These are phyloP conservation scores for Euzophera pinguis DNA, from an alignment of 2,888 invertebrate species.

Conservation along the genomic window DNA sequence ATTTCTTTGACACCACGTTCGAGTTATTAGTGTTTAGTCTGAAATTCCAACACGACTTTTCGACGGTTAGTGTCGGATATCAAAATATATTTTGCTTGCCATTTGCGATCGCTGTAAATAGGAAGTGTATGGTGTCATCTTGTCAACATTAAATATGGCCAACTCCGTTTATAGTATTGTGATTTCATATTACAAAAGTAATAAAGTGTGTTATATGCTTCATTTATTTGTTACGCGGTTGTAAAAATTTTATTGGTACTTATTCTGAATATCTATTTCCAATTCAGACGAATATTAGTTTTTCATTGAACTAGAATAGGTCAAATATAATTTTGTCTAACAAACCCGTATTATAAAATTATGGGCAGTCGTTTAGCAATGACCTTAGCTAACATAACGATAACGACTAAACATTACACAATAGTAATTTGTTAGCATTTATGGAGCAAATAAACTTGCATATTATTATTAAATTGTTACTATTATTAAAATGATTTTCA, in stretches of 20 bases:
- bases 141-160: conserved; percentile 17
- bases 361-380: conserved; percentile 25
- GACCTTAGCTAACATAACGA: conserved; percentile 31
- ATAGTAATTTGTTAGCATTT: background rate
- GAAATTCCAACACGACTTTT: conserved; percentile 32
- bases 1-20: conserved; percentile 31
- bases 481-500: too few relatives aligned
- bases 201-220: conserved; percentile 17
- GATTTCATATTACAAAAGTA: conserved; percentile 18
- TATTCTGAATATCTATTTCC: conserved; percentile 1
- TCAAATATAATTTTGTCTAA: background rate
- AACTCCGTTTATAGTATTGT: conserved; percentile 18
- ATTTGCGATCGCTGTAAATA: conserved; percentile 28
- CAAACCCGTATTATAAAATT: background rate
- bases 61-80: conserved; percentile 33
- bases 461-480: too few relatives aligned
- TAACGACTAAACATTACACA: conserved; percentile 19
- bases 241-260: conserved; percentile 12
- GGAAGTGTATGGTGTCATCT: conserved; percentile 21
- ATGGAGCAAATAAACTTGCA: background rate
- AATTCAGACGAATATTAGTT: background rate
- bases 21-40: conserved; percentile 27
- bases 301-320: background rate
- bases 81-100: conserved; percentile 23
- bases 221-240: background rate